Percentiles rank a stretch among this genome's conserved stretches.
phyloP scores from a whole-genome alignment of 2,888 invertebrate genomes.

The Chloroclystis v-ata region DNA sequence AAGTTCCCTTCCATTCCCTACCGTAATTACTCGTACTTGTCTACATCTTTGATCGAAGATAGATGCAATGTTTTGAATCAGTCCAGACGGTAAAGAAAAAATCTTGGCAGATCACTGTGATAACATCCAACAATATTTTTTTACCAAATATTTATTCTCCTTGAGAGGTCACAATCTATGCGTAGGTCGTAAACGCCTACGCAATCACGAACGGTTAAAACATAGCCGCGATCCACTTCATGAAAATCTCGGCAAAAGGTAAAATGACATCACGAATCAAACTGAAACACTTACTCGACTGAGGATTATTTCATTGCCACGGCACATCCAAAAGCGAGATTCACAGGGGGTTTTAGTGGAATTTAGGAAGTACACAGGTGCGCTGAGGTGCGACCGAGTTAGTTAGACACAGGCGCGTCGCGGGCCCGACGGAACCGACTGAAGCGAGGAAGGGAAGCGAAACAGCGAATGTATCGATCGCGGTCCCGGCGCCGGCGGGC shows the following conservation, averaged over 20 bases:
- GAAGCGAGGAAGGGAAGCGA: conserved; percentile 39
- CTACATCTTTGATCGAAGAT: conserved; percentile 1
- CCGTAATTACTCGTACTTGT: background rate
- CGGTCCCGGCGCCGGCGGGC: conserved; percentile 71
- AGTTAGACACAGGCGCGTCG: conserved; percentile 55
- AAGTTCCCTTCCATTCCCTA: conserved; percentile 2
- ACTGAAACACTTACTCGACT: conserved; percentile 41
- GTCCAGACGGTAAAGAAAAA: background rate
- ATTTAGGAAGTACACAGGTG: conserved; percentile 38
- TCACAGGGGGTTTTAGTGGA: conserved; percentile 43
- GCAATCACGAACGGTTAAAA: background rate
- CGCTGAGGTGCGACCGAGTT: conserved; percentile 32
- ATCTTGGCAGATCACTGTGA: background rate
- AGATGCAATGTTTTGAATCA: background rate
- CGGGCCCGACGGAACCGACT: conserved; percentile 53
- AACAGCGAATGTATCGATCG: conserved; percentile 64
- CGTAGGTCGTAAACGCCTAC: conserved; percentile 11
- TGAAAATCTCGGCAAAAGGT: too few relatives aligned
- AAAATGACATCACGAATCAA: background rate
- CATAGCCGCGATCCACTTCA: too few relatives aligned
- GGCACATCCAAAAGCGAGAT: conserved; percentile 45
- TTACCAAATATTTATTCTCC: conserved; percentile 2
- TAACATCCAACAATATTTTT: background rate
- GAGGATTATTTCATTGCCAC: conserved; percentile 64
- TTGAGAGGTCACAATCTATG: conserved; percentile 3